Percentiles rank a stretch among this genome's conserved stretches.
phyloP scores from a whole-genome alignment of 2,113 vertebrate species.

The Campylomormyrus tamandua region DNA sequence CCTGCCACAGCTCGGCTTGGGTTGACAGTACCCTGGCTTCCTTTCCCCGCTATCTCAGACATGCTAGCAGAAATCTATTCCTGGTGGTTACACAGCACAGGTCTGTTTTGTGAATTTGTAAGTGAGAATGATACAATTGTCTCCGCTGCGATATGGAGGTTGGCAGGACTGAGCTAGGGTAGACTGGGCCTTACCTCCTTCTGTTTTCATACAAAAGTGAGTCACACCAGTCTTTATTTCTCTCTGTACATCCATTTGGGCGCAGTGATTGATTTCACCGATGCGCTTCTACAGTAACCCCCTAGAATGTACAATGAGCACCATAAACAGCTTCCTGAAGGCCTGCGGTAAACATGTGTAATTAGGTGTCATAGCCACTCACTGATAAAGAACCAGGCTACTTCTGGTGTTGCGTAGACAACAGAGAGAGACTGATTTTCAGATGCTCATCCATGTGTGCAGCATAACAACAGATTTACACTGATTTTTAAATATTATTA shows the following conservation, averaged over 20 bases:
- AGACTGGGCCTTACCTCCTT: neutral
- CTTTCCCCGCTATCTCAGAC: neutral
- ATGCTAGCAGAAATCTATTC: neutral
- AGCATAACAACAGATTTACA: neutral
- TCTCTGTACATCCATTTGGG: neutral
- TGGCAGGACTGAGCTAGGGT: neutral
- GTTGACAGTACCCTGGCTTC: neutral
- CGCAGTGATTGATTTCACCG: neutral
- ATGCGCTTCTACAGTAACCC: neutral
- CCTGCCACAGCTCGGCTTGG: neutral
- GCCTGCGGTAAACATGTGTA: neutral
- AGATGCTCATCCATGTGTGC: neutral
- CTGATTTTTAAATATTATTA: neutral
- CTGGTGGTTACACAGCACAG: neutral
- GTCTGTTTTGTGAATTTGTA: neutral
- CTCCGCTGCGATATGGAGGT: neutral
- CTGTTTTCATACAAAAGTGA: neutral
- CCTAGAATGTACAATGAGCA: neutral
- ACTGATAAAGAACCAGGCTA: neutral
- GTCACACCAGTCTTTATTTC: neutral
- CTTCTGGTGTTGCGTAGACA: neutral
- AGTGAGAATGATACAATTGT: neutral
- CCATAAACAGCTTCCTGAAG: neutral
- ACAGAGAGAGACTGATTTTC: neutral
- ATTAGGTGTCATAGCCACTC: neutral